A percentile compares a stretch with the other conserved stretches of the same genome.
phyloP scores from a whole-genome alignment of 2,113 vertebrate species.

The Lophius piscatorius region DNA sequence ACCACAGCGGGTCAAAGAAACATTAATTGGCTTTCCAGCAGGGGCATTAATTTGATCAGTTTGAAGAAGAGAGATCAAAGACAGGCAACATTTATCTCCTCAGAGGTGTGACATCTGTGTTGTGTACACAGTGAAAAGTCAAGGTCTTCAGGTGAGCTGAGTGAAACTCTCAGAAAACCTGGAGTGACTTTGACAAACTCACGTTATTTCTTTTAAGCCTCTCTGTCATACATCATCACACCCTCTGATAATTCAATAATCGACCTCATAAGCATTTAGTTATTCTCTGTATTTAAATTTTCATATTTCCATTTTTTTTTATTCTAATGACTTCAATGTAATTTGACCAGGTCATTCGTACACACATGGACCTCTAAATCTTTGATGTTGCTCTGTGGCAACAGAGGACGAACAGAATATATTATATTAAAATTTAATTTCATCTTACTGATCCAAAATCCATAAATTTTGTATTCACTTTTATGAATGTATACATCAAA shows the following conservation, averaged over 20 bases:
- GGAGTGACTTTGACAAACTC: no score
- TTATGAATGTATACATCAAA: no score
- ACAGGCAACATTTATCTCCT: constrained; percentile 47
- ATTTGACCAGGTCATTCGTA: no score
- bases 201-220: no score
- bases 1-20: constrained; percentile 8
- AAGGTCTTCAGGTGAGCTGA: constrained; percentile 14
- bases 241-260: background rate
- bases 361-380: no score
- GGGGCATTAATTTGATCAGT: constrained; percentile 20
- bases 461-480: no score
- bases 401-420: no score
- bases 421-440: background rate
- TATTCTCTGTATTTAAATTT: background rate
- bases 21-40: background rate
- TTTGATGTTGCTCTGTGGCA: no score
- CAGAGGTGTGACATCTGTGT: constrained; percentile 18
- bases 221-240: no score
- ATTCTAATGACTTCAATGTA: background rate
- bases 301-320: no score
- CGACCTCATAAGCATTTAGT: background rate
- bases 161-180: background rate
- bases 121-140: constrained; percentile 7
- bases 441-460: no score
- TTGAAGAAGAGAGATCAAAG: constrained; percentile 31